Evolutionary conservation across 1,140 invertebrate genomes (phyloP).

Genomic region (Drosophila bocqueti): DNA sequence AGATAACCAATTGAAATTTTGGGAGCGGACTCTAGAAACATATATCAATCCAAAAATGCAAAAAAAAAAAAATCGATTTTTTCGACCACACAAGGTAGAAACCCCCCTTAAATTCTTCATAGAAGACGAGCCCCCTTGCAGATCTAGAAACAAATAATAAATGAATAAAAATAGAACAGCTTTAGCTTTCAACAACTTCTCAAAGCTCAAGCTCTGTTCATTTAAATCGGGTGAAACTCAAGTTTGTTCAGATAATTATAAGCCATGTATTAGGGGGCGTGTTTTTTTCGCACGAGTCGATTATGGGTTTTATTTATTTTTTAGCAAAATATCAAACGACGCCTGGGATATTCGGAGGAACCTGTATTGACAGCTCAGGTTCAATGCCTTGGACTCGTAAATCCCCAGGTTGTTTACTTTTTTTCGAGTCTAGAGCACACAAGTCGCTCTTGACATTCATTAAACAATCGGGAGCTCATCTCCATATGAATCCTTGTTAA

Average conservation of each 20-base stretch:
- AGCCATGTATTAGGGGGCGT: slow-evolving; percentile 9
- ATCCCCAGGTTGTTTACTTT: slow-evolving; percentile 34
- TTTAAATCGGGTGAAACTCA: slow-evolving; percentile 11
- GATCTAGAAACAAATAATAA: background rate
- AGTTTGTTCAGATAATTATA: slow-evolving; percentile 14
- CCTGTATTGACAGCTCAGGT: slow-evolving; percentile 29
- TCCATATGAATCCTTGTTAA: slow-evolving; percentile 29
- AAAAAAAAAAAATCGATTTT: too few species aligned
- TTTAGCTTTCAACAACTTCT: background rate
- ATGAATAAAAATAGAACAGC: background rate
- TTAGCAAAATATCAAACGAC: slow-evolving; percentile 18
- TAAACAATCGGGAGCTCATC: slow-evolving; percentile 22
- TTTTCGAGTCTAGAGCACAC: slow-evolving; percentile 31
- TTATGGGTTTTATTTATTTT: slow-evolving; percentile 13
- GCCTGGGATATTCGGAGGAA: slow-evolving; percentile 21
- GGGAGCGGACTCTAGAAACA: too few species aligned
- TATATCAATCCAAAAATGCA: too few species aligned
- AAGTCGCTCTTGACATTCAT: slow-evolving; percentile 41
- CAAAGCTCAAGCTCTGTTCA: background rate
- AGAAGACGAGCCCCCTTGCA: slow-evolving; percentile 8
- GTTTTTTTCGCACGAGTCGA: slow-evolving; percentile 17
- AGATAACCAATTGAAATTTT: too few species aligned
- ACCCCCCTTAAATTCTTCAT: too few species aligned
- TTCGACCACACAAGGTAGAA: too few species aligned
- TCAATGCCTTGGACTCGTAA: slow-evolving; percentile 40